Base-by-base conservation (phyloP, 2,888 invertebrate species). In the Himalopsyche japonica region DNA sequence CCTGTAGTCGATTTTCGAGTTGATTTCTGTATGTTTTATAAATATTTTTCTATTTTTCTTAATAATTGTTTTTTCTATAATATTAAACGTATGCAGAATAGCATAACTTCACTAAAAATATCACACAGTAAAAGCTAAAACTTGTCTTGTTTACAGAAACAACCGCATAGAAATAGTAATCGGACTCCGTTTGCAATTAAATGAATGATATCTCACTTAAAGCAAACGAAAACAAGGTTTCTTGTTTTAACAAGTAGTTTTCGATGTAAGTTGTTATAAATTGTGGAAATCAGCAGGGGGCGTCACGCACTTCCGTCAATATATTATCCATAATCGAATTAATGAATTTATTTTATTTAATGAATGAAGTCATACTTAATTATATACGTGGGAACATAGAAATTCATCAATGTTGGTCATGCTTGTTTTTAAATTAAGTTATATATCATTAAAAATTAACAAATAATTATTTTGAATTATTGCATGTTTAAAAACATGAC, bases 271-370 rank as follows among this genome's bases (percentile, higher is more conserved):
- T 70, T 70, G 70, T 70, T 70, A 70, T 70, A 70, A 70, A 70
- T 70, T 70, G 70, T 70, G 70, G 70, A 70, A 27, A 70, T 10
- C 70, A 10, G 27, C 70, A 27, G 70, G 70, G 70, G 70, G 70
- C 70, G 70, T 70, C 70, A 70, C 70, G 70, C 70, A 70, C 70
- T 70, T 70, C 70, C 70, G 70, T 70, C 70, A 70, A 70, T 70
- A 70, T 70, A 70, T 70, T 70, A 70, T 70, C 70, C 70, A 70
- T 70, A 70, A 70, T 70, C 70, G 70, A 70, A 70, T 70, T 70
- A 70, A 70, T 70, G 70, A 70, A 70, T 70, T 70, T 70, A 70
- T 70, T 70, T 70, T 70, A 70, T 70, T 70, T 70, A 70, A 70
- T 70, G 70, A 70, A 70, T 70, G 70, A 70, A 70, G 70, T 70